Evolutionary conservation across 2,888 invertebrate species (phyloP).

Genomic region (Drosophila testacea): DNA sequence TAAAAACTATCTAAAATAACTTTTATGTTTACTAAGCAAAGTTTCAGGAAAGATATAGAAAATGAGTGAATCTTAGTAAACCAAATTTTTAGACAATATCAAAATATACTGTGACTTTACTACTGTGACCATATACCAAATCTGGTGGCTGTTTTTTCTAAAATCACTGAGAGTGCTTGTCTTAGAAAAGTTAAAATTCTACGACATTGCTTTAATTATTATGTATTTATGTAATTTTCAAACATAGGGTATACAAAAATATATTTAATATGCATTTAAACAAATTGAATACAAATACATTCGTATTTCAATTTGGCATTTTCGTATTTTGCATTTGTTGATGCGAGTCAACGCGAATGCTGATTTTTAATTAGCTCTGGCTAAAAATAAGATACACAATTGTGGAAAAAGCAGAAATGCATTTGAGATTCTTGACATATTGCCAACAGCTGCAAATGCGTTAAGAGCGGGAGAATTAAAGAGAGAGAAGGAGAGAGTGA

Average conservation of each 20-base stretch:
- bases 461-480: slow-evolving; percentile 8
- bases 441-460: slow-evolving; percentile 76
- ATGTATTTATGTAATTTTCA: no score
- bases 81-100: no score
- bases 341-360: slow-evolving; percentile 32
- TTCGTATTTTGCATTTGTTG: slow-evolving; percentile 40
- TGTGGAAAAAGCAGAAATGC: slow-evolving; percentile 37
- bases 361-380: slow-evolving; percentile 71
- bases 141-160: no score
- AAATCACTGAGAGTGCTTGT: no score
- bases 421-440: slow-evolving; percentile 75
- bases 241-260: slow-evolving; percentile 18
- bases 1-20: no score
- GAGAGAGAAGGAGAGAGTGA: slow-evolving; percentile 4
- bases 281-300: slow-evolving; percentile 58
- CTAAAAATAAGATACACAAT: slow-evolving; percentile 61
- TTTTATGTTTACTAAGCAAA: no score
- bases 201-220: no score
- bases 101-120: no score
- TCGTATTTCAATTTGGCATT: slow-evolving; percentile 41
- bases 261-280: slow-evolving; percentile 69
- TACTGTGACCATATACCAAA: no score
- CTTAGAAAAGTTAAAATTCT: no score
- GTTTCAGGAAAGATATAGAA: no score
- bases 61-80: no score